Evolutionary conservation across 1,140 invertebrate species (phyloP), one percentile per base, ranked within the genome.

Genomic region (Drosophila sp.): DNA sequence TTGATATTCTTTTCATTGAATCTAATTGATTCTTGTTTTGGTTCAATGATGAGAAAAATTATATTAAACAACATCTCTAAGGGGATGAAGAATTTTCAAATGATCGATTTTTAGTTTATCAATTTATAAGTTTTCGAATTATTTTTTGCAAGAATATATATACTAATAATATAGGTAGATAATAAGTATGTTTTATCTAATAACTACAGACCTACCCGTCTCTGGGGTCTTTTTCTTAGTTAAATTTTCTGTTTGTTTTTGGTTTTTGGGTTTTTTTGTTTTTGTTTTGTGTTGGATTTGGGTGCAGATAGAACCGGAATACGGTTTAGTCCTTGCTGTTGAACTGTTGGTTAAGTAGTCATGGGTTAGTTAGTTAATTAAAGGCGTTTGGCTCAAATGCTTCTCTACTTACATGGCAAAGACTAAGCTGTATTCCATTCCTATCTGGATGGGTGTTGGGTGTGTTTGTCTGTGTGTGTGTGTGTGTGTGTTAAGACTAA

Each of bases 371-470:
- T 85, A 74, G 80, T 87, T 89, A 76, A 79, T 72, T 85, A 74
- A 67, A 85, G 23, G 70, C 60, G 40, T 68, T 17, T 63, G 61
- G 4, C 6, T 56, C 47, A 58, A 40, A 41, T 27, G 47, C 54
- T 73, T 69, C 77, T 64, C 70, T 91, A 91, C 90, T 91, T 90
- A 91, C 90, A 81, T 91, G 87, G 86, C 90, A 91, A 90, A 90
- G 90, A 91, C 87, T 91, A 90, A 91, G 81, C 90, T 90, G 90
- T 91, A 91, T 91, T 89, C 84, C 73, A 76, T 75, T 85, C 70
- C 76, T 70, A 76, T 44, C 44, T 44, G 70, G 57, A 8, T 61
- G 27, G 56, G 23, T 62, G 62, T 25, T 56, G 62, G 66, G 47
- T 62, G 32, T 58, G 64, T 54, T 56, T 29, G 47, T 67, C 32